Evolutionary conservation across 2,113 vertebrate genomes (phyloP).

Genomic region (Oxyruncus cristatus): DNA sequence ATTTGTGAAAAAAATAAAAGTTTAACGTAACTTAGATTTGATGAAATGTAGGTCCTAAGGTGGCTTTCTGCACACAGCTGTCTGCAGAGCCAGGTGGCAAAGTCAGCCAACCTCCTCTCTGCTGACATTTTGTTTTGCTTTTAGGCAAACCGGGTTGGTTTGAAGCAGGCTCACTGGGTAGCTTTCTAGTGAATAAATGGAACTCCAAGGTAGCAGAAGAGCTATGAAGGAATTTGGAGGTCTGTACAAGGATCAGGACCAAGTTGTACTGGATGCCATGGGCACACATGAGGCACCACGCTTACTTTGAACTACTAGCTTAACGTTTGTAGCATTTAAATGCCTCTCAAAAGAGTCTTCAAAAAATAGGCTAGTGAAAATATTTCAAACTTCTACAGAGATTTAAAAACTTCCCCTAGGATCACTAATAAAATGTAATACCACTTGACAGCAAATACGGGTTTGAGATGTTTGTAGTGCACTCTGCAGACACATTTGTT

Average conservation of each 20-base stretch:
- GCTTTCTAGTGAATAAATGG: background rate
- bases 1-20: background rate
- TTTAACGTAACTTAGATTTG: background rate
- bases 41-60: background rate
- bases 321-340: background rate
- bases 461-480: background rate
- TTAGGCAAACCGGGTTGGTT: background rate
- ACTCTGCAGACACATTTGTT: background rate
- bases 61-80: background rate
- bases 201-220: background rate
- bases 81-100: background rate
- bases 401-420: background rate
- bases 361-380: background rate
- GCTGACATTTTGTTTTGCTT: background rate
- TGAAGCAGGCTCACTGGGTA: background rate
- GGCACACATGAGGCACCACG: fast-evolving
- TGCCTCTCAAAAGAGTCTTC: background rate
- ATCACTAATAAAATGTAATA: background rate
- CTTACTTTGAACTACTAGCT: background rate
- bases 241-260: background rate
- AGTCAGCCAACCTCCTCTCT: background rate
- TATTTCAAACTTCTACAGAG: background rate
- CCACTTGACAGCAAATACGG: background rate
- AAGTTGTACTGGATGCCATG: background rate
- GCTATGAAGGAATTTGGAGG: background rate